Conservation (phyloP, 2,113 vertebrate genomes). For the Marmota flaviventris region DNA sequence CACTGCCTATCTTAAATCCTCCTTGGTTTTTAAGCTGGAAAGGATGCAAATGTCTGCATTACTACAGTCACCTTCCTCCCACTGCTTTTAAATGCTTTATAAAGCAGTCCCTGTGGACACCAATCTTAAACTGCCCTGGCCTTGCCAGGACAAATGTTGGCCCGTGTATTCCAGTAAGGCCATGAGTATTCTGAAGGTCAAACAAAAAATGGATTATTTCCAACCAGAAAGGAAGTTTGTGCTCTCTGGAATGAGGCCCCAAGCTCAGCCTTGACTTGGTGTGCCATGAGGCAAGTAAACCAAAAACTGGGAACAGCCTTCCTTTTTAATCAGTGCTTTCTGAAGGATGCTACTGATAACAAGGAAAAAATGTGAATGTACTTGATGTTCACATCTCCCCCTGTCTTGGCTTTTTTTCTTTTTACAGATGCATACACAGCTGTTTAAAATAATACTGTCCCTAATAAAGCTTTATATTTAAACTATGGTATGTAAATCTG, state of each 20-base stretch:
- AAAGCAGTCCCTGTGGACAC: constrained; percentile 43
- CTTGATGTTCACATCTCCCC: not conserved
- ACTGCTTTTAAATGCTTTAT: constrained; percentile 5
- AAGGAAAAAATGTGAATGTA: not conserved
- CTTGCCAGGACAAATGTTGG: constrained; percentile 64
- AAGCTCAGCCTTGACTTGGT: constrained; percentile 64
- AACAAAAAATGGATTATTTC: constrained; percentile 78
- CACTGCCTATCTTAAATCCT: constrained; percentile 43
- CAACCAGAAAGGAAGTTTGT: constrained; percentile 82
- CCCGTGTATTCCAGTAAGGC: constrained; percentile 72
- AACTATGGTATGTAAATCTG: not conserved
- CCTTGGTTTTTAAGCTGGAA: constrained; percentile 71
- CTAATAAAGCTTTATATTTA: not conserved
- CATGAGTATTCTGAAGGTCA: constrained; percentile 78
- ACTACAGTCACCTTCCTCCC: constrained; percentile 39
- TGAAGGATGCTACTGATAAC: constrained; percentile 63
- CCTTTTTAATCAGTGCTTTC: constrained; percentile 63
- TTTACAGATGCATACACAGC: not conserved
- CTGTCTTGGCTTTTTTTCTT: not conserved
- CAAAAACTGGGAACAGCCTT: constrained; percentile 39
- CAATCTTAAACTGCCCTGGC: constrained; percentile 41
- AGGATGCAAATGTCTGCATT: constrained; percentile 57
- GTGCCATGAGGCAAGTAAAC: constrained; percentile 13
- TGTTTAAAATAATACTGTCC: constrained; percentile 5
- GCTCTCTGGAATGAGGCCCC: constrained; percentile 75